These are phyloP conservation scores for Phocides pigmalion DNA, from an alignment of 1,140 invertebrate species.

Conservation along the genomic window DNA sequence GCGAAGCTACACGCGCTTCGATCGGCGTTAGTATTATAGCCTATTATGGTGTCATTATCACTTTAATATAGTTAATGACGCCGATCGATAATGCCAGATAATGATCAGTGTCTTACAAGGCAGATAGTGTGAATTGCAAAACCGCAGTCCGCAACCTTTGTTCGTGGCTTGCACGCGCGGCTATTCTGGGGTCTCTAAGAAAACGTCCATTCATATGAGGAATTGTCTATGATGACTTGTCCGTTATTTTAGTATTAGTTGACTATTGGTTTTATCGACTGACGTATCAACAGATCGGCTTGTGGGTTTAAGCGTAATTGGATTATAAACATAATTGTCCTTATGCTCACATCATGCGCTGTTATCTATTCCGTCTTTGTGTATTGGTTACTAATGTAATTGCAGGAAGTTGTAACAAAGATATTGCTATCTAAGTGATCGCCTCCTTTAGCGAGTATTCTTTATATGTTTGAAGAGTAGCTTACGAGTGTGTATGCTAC, in stretches of 20 bases:
- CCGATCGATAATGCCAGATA: constrained; percentile 63
- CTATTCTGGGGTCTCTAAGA: constrained; percentile 1
- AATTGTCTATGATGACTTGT: constrained; percentile 4
- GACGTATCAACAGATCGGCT: constrained; percentile 16
- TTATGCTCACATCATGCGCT: constrained; percentile 16
- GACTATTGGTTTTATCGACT: constrained; percentile 25
- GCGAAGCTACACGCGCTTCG: too few species aligned
- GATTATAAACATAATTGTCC: constrained; percentile 28
- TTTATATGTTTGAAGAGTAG: too few species aligned
- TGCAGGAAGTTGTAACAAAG: too few species aligned
- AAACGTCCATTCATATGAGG: constrained; percentile 10
- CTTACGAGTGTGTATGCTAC: too few species aligned
- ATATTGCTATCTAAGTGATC: too few species aligned
- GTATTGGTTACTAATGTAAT: too few species aligned
- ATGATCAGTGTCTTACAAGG: constrained; percentile 53
- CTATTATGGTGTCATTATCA: constrained; percentile 64
- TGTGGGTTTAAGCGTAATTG: constrained; percentile 25
- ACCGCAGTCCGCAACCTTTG: constrained; percentile 45
- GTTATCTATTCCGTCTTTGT: constrained; percentile 12
- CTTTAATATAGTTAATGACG: constrained; percentile 70
- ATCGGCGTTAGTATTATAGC: too few species aligned
- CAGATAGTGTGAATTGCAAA: constrained; percentile 59
- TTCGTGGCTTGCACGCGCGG: constrained; percentile 25
- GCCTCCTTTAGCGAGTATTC: too few species aligned
- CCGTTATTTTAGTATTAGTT: constrained; percentile 18